Percentiles rank a stretch among this genome's conserved stretches.
Evolutionary conservation across 2,113 vertebrate species (phyloP).

Genomic region (Pitta sordida): DNA sequence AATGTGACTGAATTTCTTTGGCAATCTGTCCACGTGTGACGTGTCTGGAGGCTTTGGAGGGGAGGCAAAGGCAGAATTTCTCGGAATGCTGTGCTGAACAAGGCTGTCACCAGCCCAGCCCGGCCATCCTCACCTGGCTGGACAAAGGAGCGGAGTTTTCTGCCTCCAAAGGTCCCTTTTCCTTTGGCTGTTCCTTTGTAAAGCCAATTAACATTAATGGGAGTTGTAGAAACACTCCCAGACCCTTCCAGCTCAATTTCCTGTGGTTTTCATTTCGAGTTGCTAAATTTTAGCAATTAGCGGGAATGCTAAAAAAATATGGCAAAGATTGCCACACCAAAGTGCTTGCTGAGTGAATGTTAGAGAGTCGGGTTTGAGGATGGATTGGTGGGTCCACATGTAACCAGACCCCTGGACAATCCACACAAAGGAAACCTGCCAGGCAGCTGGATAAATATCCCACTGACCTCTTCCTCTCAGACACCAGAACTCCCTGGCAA

Average conservation of each 20-base stretch:
- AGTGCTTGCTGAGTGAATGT: neutral
- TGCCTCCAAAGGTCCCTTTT: neutral
- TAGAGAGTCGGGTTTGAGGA: neutral
- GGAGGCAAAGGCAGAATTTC: neutral
- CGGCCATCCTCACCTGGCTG: neutral
- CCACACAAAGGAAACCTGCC: neutral
- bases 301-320: neutral
- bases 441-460: slow-evolving; percentile 25
- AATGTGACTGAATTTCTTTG: slow-evolving; percentile 8
- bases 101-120: neutral
- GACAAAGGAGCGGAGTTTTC: slow-evolving; percentile 17
- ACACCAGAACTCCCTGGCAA: neutral
- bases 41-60: neutral
- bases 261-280: neutral
- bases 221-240: neutral
- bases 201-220: neutral
- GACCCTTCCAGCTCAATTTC: neutral
- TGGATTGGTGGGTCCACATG: neutral
- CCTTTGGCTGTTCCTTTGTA: neutral
- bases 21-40: neutral
- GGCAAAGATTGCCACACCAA: neutral
- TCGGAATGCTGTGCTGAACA: neutral
- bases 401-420: neutral
- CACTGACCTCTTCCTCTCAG: neutral
- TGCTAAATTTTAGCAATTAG: neutral